These are phyloP conservation scores for Heterotilapia buettikoferi DNA, from an alignment of 2,113 vertebrate genomes.

Conservation along the genomic window DNA sequence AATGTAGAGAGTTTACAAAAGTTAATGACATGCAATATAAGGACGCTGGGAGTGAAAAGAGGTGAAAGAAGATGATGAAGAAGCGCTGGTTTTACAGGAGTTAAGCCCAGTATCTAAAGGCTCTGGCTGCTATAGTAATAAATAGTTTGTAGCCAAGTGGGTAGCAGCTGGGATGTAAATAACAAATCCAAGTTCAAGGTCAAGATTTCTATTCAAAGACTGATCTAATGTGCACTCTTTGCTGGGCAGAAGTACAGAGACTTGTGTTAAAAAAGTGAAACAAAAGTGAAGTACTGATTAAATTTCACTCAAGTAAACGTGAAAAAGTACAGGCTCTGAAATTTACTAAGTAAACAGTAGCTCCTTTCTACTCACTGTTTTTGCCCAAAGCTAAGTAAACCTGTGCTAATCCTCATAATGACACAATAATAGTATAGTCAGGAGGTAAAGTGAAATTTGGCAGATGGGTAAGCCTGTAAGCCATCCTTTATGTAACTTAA, in stretches of 20 bases:
- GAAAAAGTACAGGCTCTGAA: neutral
- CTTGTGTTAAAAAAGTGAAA: neutral
- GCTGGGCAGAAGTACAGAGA: neutral
- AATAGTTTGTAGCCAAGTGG: neutral
- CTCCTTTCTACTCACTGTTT: neutral
- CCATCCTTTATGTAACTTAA: neutral
- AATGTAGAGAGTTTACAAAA: neutral
- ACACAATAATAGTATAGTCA: neutral
- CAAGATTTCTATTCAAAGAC: neutral
- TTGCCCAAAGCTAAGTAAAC: neutral
- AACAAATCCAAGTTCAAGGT: neutral
- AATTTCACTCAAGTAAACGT: neutral
- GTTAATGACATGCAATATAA: fast-evolving
- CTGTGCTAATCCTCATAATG: neutral
- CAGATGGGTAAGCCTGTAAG: neutral
- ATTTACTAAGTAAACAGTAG: neutral
- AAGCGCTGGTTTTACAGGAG: neutral
- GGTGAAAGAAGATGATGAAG: neutral
- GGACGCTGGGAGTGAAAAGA: neutral
- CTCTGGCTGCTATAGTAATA: neutral
- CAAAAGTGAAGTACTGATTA: neutral
- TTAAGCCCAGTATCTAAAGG: neutral
- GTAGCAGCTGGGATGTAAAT: neutral
- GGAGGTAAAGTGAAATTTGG: neutral
- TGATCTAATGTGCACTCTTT: neutral